Conservation (phyloP, 2,113 vertebrate species). For the Actinemys pallida region DNA sequence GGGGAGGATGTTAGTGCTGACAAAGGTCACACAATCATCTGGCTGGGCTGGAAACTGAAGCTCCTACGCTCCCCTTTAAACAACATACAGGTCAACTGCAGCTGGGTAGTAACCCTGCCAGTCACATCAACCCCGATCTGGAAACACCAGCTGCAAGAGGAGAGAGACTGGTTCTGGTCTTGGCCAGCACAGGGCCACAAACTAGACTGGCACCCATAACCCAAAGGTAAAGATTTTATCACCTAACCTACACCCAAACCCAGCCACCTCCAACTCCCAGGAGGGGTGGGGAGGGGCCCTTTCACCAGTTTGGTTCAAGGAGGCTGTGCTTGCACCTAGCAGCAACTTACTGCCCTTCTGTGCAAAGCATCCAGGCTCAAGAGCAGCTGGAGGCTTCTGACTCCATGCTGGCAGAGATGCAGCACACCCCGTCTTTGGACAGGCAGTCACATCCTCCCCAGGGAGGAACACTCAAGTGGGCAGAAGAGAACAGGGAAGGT, state of each 20-base stretch:
- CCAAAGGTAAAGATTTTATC: not conserved
- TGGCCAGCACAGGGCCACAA: not conserved
- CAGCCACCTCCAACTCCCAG: not conserved
- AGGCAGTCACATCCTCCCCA: accelerated
- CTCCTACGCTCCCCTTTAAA: not conserved
- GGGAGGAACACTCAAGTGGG: accelerated
- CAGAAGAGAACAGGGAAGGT: not conserved
- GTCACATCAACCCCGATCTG: not conserved
- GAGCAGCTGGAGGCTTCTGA: not conserved
- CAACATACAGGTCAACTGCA: not conserved
- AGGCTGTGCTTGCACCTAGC: not conserved
- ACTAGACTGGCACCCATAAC: not conserved
- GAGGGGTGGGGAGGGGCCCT: accelerated
- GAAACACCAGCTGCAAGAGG: not conserved
- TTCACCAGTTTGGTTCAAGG: not conserved
- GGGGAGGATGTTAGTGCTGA: not conserved
- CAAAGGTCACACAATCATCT: not conserved
- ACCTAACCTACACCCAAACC: accelerated
- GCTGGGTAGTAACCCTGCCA: not conserved
- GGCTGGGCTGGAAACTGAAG: not conserved
- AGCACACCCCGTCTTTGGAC: not conserved
- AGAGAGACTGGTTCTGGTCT: not conserved
- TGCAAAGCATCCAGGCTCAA: not conserved
- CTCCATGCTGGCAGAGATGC: too few relatives aligned
- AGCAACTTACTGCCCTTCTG: not conserved